phyloP scores from a whole-genome alignment of 2,888 invertebrate genomes.

The Aplocera efformata region DNA sequence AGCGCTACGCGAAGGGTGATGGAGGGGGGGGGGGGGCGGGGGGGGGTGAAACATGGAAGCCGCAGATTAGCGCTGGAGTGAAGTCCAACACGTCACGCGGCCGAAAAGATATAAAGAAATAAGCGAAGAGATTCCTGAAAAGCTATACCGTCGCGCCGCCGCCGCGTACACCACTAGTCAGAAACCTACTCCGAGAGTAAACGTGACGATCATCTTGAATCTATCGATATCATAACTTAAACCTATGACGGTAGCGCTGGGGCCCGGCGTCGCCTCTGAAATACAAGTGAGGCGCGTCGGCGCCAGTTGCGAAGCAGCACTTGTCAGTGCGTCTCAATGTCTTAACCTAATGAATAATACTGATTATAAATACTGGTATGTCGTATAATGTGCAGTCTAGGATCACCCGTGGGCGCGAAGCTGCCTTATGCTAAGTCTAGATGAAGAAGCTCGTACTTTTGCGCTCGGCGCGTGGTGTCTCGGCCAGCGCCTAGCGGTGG shows the following conservation, averaged over 20 bases:
- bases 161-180: constrained; percentile 28
- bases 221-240: constrained; percentile 12
- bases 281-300: constrained; percentile 28
- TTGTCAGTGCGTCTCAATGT: constrained; percentile 37
- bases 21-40: constrained; percentile 25
- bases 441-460: constrained; percentile 25
- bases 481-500: constrained; percentile 38
- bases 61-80: constrained; percentile 5
- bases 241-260: constrained; percentile 21
- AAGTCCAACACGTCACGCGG: background rate
- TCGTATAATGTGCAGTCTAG: constrained; percentile 38
- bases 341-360: constrained; percentile 52
- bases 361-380: constrained; percentile 50
- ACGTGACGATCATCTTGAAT: constrained; percentile 20
- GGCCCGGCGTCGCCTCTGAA: constrained; percentile 37
- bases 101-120: constrained; percentile 29
- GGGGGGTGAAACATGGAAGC: constrained; percentile 27
- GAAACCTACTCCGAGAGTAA: constrained; percentile 40
- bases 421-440: constrained; percentile 6
- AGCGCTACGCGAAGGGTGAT: constrained; percentile 63
- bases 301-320: constrained; percentile 40
- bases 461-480: constrained; percentile 23
- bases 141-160: constrained; percentile 11
- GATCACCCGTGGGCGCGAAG: constrained; percentile 20
- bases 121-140: constrained; percentile 43